Evolutionary conservation across 2,113 vertebrate species (phyloP), one percentile per base, ranked within the genome.

Genomic region (Macaca mulatta): DNA sequence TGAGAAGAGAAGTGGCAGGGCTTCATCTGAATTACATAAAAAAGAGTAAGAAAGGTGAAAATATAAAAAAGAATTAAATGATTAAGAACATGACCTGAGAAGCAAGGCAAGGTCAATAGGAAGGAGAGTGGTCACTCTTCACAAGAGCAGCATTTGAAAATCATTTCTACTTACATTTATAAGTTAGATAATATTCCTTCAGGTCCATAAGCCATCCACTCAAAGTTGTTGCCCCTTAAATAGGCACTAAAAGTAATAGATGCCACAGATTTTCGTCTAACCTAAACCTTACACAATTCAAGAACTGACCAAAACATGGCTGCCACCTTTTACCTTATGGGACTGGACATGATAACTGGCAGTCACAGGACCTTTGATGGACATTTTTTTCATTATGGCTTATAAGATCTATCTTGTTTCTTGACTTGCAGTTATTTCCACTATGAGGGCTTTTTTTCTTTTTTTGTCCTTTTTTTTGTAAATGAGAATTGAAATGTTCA

Each of bases 401-500:
- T 88, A 83, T 43, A 81, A 72, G 35, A 72, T 2, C 27, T 14
- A 57, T 52, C 22, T 64, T 59, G 5, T 40, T 96, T 3, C 11
- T 55, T 93, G 11, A 70, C 14, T 81, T 83, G 12, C 74, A 43
- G 17, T 90, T 75, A 77, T 12, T 90, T 83, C 22, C 32, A 55
- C 18, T 23, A 20, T 18, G 25, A 92, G 8, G 3, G 6, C 3
- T 38, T 52, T 55, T 9, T 57, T 59, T 27, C 57, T 38, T 64
- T 80, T 64, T 16, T 72, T 32, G 30, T 45, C 5, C 48, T 38
- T 75, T 79, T 79, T 27, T 61, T 80, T 95, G 48, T 52, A 48
- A 59, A 95, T 75, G 69, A 90, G 30, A 97, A 97, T 96, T 97
- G 69, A 98, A 97, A 96, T 96, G 59, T 94, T 95, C 70, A 96